Evolutionary conservation across 1,140 invertebrate species (phyloP).

Genomic region (Holcopasites calliopsidis): DNA sequence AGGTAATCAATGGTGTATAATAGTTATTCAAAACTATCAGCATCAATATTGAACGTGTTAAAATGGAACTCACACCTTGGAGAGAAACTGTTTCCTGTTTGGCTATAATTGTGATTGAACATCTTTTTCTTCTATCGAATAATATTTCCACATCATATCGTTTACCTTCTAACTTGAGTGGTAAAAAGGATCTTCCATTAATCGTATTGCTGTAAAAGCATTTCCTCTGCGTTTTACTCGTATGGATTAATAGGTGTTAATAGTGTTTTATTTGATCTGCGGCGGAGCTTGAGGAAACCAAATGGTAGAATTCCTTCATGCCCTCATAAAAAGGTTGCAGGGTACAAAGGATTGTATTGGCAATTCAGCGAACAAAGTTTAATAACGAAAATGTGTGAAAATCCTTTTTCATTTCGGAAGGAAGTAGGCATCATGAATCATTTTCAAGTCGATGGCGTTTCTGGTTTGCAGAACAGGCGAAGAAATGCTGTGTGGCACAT

Average conservation of each 20-base stretch:
- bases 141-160: background rate
- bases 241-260: too few species aligned
- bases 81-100: background rate
- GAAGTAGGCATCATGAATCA: background rate
- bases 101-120: background rate
- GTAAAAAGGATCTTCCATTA: too few species aligned
- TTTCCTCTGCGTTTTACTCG: too few species aligned
- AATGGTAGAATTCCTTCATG: too few species aligned
- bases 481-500: background rate
- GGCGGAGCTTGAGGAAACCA: too few species aligned
- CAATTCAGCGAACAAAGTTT: too few species aligned
- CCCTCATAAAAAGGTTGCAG: too few species aligned
- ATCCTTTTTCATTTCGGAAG: background rate
- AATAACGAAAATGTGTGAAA: background rate
- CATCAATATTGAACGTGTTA: constrained; percentile 5
- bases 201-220: too few species aligned
- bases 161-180: background rate
- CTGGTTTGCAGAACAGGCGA: background rate
- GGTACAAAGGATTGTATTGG: too few species aligned
- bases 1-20: background rate
- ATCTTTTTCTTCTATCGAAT: background rate
- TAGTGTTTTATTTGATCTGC: too few species aligned
- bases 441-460: background rate
- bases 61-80: background rate
- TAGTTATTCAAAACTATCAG: constrained; percentile 6